A percentile compares a stretch with the other conserved stretches of the same genome.
Evolutionary conservation across 2,888 invertebrate species (phyloP).

Genomic region (Drosophila silvestris): DNA sequence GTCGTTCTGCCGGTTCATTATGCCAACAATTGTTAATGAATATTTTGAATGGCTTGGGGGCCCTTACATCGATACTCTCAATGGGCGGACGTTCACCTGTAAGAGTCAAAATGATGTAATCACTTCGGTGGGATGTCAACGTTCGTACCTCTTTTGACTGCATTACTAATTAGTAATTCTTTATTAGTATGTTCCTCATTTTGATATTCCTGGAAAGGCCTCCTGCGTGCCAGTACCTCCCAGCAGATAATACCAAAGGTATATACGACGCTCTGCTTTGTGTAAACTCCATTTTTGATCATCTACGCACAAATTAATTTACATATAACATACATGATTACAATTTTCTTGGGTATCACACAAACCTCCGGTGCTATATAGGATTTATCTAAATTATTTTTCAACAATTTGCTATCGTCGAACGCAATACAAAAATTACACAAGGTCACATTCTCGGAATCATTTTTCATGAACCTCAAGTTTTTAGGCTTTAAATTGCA

Average conservation of each 20-base stretch:
- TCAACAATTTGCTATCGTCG: neutral
- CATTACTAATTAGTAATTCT: neutral
- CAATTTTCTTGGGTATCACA: neutral
- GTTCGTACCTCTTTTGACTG: neutral
- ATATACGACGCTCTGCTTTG: slow-evolving; percentile 2
- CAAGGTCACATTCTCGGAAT: neutral
- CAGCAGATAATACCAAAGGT: slow-evolving; percentile 20
- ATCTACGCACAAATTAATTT: neutral
- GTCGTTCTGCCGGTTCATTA: neutral
- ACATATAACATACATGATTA: neutral
- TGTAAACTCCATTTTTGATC: neutral
- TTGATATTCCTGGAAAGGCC: neutral
- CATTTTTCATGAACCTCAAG: neutral
- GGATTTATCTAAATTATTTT: neutral
- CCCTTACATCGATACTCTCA: neutral
- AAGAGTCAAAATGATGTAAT: neutral
- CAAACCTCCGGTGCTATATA: slow-evolving; percentile 27
- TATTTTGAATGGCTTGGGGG: neutral
- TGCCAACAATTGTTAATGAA: neutral
- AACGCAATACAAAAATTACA: neutral
- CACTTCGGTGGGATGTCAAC: no score
- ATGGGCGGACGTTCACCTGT: neutral
- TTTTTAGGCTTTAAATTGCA: slow-evolving; percentile 10
- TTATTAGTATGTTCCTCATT: neutral
- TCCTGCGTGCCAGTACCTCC: slow-evolving; percentile 19